Evolutionary conservation across 2,113 vertebrate species (phyloP).

Genomic region (Manacus vitellinus): DNA sequence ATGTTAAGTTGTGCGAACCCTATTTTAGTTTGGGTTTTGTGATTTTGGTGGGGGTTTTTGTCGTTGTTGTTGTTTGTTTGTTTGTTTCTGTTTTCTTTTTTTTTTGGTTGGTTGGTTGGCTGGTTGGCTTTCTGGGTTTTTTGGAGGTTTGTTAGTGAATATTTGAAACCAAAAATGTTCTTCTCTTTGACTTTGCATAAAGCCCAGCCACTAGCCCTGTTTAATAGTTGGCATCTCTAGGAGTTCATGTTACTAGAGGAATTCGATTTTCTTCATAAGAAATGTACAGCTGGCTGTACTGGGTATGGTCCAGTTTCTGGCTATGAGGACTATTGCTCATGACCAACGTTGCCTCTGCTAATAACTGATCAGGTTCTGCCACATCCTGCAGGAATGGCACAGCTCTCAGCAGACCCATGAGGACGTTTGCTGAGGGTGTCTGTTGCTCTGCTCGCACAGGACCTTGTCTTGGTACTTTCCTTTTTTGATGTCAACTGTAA

Average conservation of each 20-base stretch:
- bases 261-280: background rate
- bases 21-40: background rate
- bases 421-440: background rate
- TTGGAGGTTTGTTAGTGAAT: background rate
- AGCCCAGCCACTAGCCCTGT: background rate
- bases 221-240: background rate
- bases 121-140: background rate
- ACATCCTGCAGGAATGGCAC: background rate
- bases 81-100: too few species aligned
- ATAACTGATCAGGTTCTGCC: background rate
- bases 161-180: background rate
- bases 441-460: background rate
- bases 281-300: background rate
- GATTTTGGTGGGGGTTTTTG: background rate
- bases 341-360: background rate
- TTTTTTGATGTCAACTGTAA: accelerated
- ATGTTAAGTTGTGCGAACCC: background rate
- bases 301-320: background rate
- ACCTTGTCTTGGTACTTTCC: background rate
- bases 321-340: background rate
- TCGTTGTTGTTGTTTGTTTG: too few species aligned
- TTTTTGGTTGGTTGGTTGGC: background rate
- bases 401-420: background rate
- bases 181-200: background rate
- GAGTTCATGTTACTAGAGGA: background rate